Percentiles rank a stretch among this genome's conserved stretches.
Evolutionary conservation across 2,797 vertebrate genomes (phyloP).

Genomic region (Macroramphosus scolopax): DNA sequence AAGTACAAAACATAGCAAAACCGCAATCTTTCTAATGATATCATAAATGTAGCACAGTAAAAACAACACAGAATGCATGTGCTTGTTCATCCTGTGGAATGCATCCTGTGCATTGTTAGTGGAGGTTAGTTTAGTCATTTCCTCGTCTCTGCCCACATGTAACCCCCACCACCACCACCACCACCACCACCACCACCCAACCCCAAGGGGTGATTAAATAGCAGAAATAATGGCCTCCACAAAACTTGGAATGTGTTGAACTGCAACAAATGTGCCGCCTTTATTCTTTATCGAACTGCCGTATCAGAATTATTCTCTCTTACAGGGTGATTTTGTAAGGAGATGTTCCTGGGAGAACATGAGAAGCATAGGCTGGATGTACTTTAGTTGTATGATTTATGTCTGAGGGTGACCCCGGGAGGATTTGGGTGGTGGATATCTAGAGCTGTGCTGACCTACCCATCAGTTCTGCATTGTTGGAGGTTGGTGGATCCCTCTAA

Average conservation of each 20-base stretch:
- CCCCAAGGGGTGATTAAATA: conserved; percentile 80
- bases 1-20: too few relatives aligned
- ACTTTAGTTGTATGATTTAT: conserved; percentile 60
- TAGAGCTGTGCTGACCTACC: conserved; percentile 60
- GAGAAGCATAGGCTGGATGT: conserved; percentile 48
- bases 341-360: conserved; percentile 40
- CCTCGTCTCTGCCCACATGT: conserved; percentile 75
- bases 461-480: conserved; percentile 67
- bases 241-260: conserved; percentile 82
- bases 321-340: conserved; percentile 43
- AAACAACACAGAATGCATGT: conserved; percentile 1
- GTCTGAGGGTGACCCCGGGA: conserved; percentile 54
- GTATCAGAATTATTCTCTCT: conserved; percentile 67
- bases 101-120: conserved; percentile 19
- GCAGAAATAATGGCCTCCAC: conserved; percentile 81
- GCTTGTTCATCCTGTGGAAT: too few relatives aligned
- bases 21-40: too few relatives aligned
- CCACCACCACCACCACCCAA: conserved; percentile 74
- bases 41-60: too few relatives aligned
- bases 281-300: conserved; percentile 59
- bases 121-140: conserved; percentile 58
- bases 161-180: too few relatives aligned
- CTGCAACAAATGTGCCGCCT: conserved; percentile 64
- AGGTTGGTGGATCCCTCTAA: conserved; percentile 64
- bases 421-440: conserved; percentile 50